Evolutionary conservation across 2,888 invertebrate genomes (phyloP).

Genomic region (Acanthoscelides obtectus): DNA sequence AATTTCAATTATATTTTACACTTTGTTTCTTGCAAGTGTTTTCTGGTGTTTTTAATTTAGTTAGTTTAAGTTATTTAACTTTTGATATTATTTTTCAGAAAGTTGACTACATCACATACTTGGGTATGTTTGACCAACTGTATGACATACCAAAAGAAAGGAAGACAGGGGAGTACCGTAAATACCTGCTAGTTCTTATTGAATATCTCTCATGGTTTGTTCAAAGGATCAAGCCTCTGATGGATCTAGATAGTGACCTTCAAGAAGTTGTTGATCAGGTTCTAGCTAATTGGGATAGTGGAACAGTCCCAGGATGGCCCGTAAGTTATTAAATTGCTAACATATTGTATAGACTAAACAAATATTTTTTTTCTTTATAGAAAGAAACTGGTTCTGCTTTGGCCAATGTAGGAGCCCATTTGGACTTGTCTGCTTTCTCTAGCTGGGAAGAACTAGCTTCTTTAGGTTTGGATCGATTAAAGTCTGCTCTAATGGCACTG

Average conservation of each 20-base stretch:
- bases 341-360: not conserved
- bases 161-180: conserved; percentile 81
- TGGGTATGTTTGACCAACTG: conserved; percentile 90
- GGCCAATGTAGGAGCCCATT: conserved; percentile 91
- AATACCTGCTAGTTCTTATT: conserved; percentile 77
- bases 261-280: conserved; percentile 76
- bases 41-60: conserved; percentile 2
- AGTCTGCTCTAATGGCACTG: conserved; percentile 94
- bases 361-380: conserved; percentile 42
- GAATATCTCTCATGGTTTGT: conserved; percentile 84
- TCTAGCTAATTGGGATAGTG: conserved; percentile 80
- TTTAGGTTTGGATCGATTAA: conserved; percentile 92
- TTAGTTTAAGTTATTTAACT: conserved; percentile 1
- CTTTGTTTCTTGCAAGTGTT: too few species aligned
- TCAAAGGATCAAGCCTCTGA: conserved; percentile 77
- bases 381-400: conserved; percentile 93
- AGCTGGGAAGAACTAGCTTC: conserved; percentile 97
- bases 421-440: conserved; percentile 97
- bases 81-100: conserved; percentile 56
- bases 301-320: conserved; percentile 93
- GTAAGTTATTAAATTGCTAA: conserved; percentile 45
- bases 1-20: too few species aligned
- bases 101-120: conserved; percentile 93
- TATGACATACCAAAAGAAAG: conserved; percentile 91
- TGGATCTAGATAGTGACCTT: conserved; percentile 76